Base-by-base conservation (phyloP, 2,113 vertebrate genomes). In the Bos taurus region DNA sequence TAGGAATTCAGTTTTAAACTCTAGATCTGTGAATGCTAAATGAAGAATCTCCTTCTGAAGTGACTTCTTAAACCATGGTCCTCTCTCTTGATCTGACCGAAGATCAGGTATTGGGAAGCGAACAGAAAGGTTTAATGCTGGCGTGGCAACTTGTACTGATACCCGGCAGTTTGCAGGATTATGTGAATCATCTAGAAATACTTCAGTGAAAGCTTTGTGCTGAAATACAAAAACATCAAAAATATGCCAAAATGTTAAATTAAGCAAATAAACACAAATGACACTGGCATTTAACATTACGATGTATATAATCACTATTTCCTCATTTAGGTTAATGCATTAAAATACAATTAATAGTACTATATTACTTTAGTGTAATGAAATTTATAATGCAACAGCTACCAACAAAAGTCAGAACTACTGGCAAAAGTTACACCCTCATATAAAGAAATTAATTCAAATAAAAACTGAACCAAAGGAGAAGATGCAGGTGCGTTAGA, bases 131-230 rank as follows among this genome's bases (percentile, higher is more conserved):
- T 99, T 99, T 91, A 99, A 98, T 3, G 99, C 91, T 4, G 99
- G 99, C 0, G 99, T 99, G 48, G 97, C 99, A 40, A 99, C 98
- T 46, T 99, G 99, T 92, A 99, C 96, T 0, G 99, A 99, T 33
- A 99, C 97, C 48, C 99, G 99, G 59, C 99, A 99, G 98, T 99
- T 99, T 21, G 99, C 98, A 81, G 99, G 99, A 84, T 98, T 99
- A 89, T 99, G 99, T 16, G 99, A 99, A 97, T 99, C 99, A 94
- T 99, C 99, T 56, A 99, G 99, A 97, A 99, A 99, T 92, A 99
- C 99, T 98, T 99, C 99, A n/a, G 99, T 99, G 98, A 99, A 99
- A 54, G 99, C 99, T 97, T 99, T 99, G 97, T 99, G 99, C 99
- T 99, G 98, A 91, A 98, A 96, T 12, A 92, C 3, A 94, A 88